These are phyloP conservation scores for Enteromius thamalakanensis DNA, from an alignment of 2,797 vertebrate genomes.

Conservation along the genomic window DNA sequence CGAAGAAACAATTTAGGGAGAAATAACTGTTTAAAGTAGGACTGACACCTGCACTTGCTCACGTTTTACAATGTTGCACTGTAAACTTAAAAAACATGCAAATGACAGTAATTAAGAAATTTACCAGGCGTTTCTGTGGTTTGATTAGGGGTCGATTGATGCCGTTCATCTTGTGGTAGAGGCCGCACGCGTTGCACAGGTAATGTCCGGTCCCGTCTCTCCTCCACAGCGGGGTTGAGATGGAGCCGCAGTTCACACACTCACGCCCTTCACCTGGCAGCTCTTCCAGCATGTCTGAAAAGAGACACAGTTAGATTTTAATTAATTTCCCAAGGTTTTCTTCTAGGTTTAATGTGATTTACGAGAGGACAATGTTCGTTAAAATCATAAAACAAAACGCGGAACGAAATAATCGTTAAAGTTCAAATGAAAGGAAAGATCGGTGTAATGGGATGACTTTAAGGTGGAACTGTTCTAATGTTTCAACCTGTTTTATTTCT, in stretches of 20 bases:
- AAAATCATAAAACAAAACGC: slow-evolving; percentile 7
- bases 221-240: slow-evolving; percentile 97
- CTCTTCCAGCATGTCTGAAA: slow-evolving; percentile 88
- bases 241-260: slow-evolving; percentile 97
- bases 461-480: neutral
- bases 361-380: neutral
- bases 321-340: neutral
- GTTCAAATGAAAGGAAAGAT: neutral
- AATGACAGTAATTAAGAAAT: slow-evolving; percentile 31
- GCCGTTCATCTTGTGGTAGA: slow-evolving; percentile 98
- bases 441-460: neutral
- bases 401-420: neutral
- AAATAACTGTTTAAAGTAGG: neutral
- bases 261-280: slow-evolving; percentile 88
- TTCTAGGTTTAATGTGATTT: neutral
- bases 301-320: neutral
- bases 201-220: slow-evolving; percentile 96
- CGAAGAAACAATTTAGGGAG: neutral
- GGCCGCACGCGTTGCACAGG: slow-evolving; percentile 97
- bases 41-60: neutral
- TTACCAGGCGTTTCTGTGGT: slow-evolving; percentile 95
- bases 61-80: neutral
- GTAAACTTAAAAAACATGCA: neutral
- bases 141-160: slow-evolving; percentile 95
- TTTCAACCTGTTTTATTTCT: neutral